phyloP scores from a whole-genome alignment of 2,113 vertebrate species.

The Delphinapterus leucas region DNA sequence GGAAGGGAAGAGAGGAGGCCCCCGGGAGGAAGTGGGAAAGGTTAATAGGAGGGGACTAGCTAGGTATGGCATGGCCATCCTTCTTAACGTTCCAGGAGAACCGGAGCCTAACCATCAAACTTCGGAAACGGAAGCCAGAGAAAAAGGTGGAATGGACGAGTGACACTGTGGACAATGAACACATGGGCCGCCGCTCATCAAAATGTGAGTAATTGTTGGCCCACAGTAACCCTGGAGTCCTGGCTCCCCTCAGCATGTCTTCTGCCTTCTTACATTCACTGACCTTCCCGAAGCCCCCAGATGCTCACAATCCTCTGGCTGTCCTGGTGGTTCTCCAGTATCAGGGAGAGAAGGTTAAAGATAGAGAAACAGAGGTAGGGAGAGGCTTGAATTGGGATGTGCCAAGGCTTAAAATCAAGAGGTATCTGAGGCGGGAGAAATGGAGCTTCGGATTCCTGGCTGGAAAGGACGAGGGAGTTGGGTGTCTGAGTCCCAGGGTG shows the following conservation, averaged over 20 bases:
- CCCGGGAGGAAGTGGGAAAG: background rate
- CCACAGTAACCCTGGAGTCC: too few relatives aligned
- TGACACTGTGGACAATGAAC: conserved; percentile 94
- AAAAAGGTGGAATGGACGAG: conserved; percentile 96
- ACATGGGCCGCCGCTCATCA: conserved; percentile 92
- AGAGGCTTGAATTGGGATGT: background rate
- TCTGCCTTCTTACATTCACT: background rate
- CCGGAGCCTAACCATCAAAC: conserved; percentile 91
- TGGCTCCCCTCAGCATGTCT: background rate
- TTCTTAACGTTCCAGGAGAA: conserved; percentile 85
- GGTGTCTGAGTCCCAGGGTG: background rate
- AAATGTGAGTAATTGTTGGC: conserved; percentile 87
- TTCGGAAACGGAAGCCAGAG: conserved; percentile 93
- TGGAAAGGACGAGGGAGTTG: background rate
- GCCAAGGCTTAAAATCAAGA: background rate
- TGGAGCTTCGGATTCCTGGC: background rate
- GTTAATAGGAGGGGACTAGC: background rate
- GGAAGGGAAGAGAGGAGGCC: background rate
- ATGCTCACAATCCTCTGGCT: background rate
- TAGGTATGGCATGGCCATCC: background rate
- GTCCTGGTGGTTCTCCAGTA: background rate
- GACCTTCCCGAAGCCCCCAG: background rate
- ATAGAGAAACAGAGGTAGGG: background rate
- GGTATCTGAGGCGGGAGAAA: background rate
- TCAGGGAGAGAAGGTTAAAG: background rate